Base-by-base conservation (phyloP, 2,113 vertebrate genomes). In the Tinamus guttatus region DNA sequence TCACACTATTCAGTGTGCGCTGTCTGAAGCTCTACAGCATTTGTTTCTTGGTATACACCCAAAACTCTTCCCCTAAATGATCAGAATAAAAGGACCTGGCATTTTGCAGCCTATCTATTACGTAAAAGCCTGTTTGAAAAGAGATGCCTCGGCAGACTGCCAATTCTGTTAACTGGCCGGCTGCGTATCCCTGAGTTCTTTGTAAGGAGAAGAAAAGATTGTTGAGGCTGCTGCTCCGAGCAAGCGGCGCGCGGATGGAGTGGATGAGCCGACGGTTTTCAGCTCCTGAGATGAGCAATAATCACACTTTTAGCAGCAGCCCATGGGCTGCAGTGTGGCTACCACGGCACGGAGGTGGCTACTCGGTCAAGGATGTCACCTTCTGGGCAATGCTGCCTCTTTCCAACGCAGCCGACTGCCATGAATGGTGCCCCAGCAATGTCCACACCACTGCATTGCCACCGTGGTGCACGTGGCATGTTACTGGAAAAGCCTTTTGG, bases 201-300 rank as follows among this genome's bases (percentile, higher is more conserved):
- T 51, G 24, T 70, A 70, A 70, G n/a, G 32, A 34, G 47, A 36
- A 51, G 68, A 36, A 47, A 51, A 13, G 47, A 51, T 24, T 27
- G 51, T 24, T 27, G n/a, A 36, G 47, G 34, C n/a, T 51, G 17
- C 47, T 70, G 25, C 36, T 70, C 47, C 51, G 22, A 40, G 60
- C 52, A 85, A 90, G 75, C 85, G 81, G 3, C 34, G 84, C 87
- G 87, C 81, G 73, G 56, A 52, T 63, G 92, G 86, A 67, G 78
- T 52, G 79, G 94, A 85, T 86, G 67, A n/a, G 30, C 30, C 51
- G 95, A 85, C 81, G 59, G 59, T 71, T 95, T 81, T 76, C 91
- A 85, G 81, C 76, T 81, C 85, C 89, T 84, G 83, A 73, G 77
- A 92, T 73, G 88, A 90, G 71, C 81, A 95, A 93, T 93, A 89